Conservation (phyloP, 2,888 invertebrate species). For the Tridacna gigas region DNA sequence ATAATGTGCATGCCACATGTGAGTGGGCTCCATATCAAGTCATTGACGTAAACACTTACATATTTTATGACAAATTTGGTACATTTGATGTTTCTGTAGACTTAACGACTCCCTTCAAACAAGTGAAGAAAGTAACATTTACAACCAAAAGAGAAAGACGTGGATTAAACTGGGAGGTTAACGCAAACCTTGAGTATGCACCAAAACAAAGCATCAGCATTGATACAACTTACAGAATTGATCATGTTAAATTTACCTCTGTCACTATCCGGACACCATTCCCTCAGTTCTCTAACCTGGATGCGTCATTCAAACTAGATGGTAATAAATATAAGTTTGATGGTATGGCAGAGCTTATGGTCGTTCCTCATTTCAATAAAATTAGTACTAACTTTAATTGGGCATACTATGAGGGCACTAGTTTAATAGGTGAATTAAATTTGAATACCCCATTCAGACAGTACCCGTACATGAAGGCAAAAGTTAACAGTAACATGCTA, state of each 20-base stretch:
- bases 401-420: conserved; percentile 56
- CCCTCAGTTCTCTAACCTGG: conserved; percentile 63
- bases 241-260: conserved; percentile 62
- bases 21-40: conserved; percentile 63
- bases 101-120: conserved; percentile 67
- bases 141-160: conserved; percentile 56
- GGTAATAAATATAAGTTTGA: conserved; percentile 56
- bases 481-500: conserved; percentile 57
- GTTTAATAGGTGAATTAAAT: conserved; percentile 54
- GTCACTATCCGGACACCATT: conserved; percentile 71
- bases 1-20: conserved; percentile 58
- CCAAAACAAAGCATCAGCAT: conserved; percentile 65
- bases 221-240: conserved; percentile 61
- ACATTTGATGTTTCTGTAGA: conserved; percentile 58
- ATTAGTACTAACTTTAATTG: conserved; percentile 55
- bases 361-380: conserved; percentile 62
- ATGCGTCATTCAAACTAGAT: conserved; percentile 59
- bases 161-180: conserved; percentile 67
- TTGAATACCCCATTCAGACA: conserved; percentile 66
- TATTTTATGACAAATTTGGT: conserved; percentile 59
- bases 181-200: conserved; percentile 63
- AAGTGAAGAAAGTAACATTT: conserved; percentile 43
- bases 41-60: conserved; percentile 47
- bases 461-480: conserved; percentile 66
- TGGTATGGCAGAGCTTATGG: conserved; percentile 60